phyloP scores from a whole-genome alignment of 2,888 invertebrate species.

The Chaitophorus viminalis region DNA sequence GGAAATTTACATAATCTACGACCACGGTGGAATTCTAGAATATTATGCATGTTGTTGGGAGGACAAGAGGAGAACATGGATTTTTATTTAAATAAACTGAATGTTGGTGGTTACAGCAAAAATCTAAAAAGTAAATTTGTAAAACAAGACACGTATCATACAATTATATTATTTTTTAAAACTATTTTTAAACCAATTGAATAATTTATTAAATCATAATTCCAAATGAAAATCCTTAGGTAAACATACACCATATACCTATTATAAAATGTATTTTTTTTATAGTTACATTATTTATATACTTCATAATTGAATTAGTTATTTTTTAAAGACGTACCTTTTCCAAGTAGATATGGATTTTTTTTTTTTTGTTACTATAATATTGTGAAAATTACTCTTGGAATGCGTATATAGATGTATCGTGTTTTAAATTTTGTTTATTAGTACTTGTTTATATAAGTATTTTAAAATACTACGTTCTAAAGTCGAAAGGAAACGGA shows the following conservation, averaged over 20 bases:
- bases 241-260: not conserved
- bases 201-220: not conserved
- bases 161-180: not conserved
- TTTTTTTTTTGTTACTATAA: not conserved
- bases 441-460: constrained; percentile 7
- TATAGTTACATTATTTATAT: not conserved
- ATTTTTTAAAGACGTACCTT: no score
- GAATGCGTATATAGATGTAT: constrained; percentile 4
- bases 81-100: constrained; percentile 52
- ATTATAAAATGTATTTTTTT: not conserved
- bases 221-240: not conserved
- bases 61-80: constrained; percentile 39
- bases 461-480: constrained; percentile 23
- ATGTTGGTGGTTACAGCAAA: constrained; percentile 21
- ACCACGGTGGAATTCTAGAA: constrained; percentile 36
- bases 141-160: constrained; percentile 13
- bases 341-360: no score
- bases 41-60: constrained; percentile 1
- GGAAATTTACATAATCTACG: constrained; percentile 55
- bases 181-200: constrained; percentile 15
- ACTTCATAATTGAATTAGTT: not conserved
- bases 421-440: constrained; percentile 24
- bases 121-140: constrained; percentile 27
- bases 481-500: constrained; percentile 32
- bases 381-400: not conserved